Conservation (phyloP, 2,797 vertebrate species). For the Ataeniobius toweri region DNA sequence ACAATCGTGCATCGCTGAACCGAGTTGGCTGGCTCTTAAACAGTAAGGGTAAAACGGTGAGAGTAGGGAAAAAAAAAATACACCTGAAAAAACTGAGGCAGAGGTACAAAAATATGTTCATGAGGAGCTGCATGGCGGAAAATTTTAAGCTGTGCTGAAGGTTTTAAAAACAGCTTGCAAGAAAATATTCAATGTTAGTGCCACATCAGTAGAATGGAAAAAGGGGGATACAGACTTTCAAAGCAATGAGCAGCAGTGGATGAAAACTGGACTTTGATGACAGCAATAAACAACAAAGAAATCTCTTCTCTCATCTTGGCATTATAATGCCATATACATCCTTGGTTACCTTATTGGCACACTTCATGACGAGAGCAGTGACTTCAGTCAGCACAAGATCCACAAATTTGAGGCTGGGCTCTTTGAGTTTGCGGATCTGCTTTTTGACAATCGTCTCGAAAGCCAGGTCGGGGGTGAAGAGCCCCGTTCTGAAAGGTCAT, state of each 20-base stretch:
- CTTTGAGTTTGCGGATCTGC: conserved; percentile 93
- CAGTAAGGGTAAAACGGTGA: conserved; percentile 11
- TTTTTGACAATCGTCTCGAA: conserved; percentile 95
- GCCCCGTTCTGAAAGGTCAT: conserved; percentile 85
- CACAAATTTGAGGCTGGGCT: conserved; percentile 92
- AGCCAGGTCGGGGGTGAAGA: conserved; percentile 93
- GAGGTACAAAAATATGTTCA: conserved; percentile 30
- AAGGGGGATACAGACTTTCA: conserved; percentile 32
- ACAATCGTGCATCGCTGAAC: conserved; percentile 17
- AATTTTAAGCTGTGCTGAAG: background rate
- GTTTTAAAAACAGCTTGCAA: background rate
- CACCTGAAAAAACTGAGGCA: conserved; percentile 35
- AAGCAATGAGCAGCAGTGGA: conserved; percentile 43
- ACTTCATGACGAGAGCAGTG: conserved; percentile 90
- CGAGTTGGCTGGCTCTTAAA: conserved; percentile 11
- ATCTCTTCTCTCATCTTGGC: conserved; percentile 37
- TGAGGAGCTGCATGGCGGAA: conserved; percentile 12
- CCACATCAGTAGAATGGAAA: conserved; percentile 9
- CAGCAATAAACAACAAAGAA: conserved; percentile 32
- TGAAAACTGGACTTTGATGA: conserved; percentile 44
- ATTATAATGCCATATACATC: conserved; percentile 27
- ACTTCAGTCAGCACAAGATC: conserved; percentile 91
- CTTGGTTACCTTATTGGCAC: conserved; percentile 87
- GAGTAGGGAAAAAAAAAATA: conserved; percentile 7
- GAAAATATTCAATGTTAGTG: background rate